Evolutionary conservation across 1,140 invertebrate genomes (phyloP).

Genomic region (Anadara kagoshimensis): DNA sequence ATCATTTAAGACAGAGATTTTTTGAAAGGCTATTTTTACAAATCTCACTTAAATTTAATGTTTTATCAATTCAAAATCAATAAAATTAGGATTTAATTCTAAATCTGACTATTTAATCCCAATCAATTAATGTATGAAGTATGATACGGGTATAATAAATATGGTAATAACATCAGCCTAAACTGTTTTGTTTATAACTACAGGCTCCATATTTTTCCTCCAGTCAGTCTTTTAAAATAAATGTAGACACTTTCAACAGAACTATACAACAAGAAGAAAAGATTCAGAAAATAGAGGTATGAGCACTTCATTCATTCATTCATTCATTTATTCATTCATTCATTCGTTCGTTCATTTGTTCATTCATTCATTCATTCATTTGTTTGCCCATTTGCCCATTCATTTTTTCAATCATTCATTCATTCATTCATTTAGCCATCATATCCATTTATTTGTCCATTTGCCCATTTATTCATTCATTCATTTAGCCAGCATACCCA

Average conservation of each 20-base stretch:
- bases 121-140: too few relatives aligned
- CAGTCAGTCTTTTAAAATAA: conserved; percentile 20
- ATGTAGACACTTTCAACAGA: conserved; percentile 29
- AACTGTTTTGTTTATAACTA: neutral
- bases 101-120: too few relatives aligned
- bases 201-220: conserved; percentile 14
- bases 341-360: neutral
- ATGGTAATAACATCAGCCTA: too few relatives aligned
- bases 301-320: neutral
- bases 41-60: too few relatives aligned
- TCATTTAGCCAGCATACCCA: too few relatives aligned
- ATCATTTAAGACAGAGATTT: too few relatives aligned
- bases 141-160: too few relatives aligned
- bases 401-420: neutral
- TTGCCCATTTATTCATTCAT: neutral
- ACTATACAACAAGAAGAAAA: conserved; percentile 22
- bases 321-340: neutral
- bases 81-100: too few relatives aligned
- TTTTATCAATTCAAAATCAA: too few relatives aligned
- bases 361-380: neutral
- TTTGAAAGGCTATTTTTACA: too few relatives aligned
- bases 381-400: neutral
- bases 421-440: neutral
- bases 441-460: neutral
- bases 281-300: conserved; percentile 28